Evolutionary conservation across 2,888 invertebrate species (phyloP).

Genomic region (Trilocha varians): DNA sequence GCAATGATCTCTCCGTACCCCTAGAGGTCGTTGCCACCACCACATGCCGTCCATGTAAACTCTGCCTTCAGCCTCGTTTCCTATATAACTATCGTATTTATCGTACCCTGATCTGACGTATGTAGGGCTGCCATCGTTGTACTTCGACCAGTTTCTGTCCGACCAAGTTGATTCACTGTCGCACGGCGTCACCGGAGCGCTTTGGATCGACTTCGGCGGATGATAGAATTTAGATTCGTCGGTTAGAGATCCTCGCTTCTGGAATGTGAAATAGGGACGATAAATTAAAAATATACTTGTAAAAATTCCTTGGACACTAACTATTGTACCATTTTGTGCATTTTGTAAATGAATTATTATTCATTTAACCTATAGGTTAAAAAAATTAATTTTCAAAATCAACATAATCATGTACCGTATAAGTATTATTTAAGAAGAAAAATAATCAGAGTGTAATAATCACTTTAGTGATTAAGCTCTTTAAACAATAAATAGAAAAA

Average conservation of each 20-base stretch:
- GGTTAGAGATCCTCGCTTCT: slow-evolving; percentile 60
- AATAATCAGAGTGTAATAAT: too few relatives aligned
- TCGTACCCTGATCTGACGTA: slow-evolving; percentile 18
- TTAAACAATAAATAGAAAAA: too few relatives aligned
- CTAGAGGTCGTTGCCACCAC: slow-evolving; percentile 39
- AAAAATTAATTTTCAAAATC: too few relatives aligned
- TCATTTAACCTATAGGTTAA: too few relatives aligned
- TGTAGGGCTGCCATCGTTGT: slow-evolving; percentile 14
- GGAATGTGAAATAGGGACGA: too few relatives aligned
- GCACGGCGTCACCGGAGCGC: slow-evolving; percentile 64
- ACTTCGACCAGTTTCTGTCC: slow-evolving; percentile 35
- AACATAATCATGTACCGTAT: too few relatives aligned
- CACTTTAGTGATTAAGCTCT: too few relatives aligned
- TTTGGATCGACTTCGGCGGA: slow-evolving; percentile 48
- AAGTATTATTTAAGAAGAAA: too few relatives aligned
- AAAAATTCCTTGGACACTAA: too few relatives aligned
- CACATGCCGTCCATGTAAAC: slow-evolving; percentile 35
- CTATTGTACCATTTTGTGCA: too few relatives aligned
- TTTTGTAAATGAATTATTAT: too few relatives aligned
- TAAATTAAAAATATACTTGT: too few relatives aligned
- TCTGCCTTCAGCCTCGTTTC: slow-evolving; percentile 25
- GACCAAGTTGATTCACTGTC: slow-evolving; percentile 58
- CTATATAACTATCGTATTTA: slow-evolving; percentile 13
- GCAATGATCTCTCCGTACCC: slow-evolving; percentile 42
- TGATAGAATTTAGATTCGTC: slow-evolving; percentile 38